These are phyloP conservation scores for Montifringilla adamsi DNA, from an alignment of 2,113 vertebrate species.

Conservation along the genomic window DNA sequence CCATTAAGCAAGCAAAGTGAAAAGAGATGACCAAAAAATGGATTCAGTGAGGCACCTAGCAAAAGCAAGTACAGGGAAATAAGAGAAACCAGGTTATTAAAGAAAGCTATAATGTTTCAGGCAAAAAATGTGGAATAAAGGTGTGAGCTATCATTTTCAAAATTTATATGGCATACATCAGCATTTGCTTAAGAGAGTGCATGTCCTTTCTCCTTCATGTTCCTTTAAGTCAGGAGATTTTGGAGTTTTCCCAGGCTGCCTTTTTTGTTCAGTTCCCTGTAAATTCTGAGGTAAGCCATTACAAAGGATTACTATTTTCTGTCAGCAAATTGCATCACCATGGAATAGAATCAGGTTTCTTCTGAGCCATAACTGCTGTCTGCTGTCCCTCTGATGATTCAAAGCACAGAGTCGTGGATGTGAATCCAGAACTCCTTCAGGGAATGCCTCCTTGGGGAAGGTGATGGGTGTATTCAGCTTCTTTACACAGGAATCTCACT, in stretches of 20 bases:
- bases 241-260: not conserved
- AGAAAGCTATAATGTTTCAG: conserved; percentile 4
- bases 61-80: conserved; percentile 1
- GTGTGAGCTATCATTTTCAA: not conserved
- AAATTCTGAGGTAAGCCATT: not conserved
- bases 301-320: not conserved
- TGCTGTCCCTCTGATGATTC: not conserved
- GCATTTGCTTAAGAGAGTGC: not conserved
- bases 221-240: not conserved
- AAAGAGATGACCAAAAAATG: not conserved
- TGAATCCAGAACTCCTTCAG: not conserved
- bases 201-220: not conserved
- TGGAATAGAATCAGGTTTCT: not conserved
- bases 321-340: not conserved
- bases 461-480: not conserved
- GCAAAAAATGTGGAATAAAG: not conserved
- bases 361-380: not conserved
- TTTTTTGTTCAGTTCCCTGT: not conserved
- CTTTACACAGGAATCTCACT: not conserved
- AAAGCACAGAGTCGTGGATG: not conserved
- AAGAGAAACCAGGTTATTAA: not conserved
- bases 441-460: not conserved
- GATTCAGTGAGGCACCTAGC: not conserved
- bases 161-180: not conserved
- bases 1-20: conserved; percentile 3